Evolutionary conservation across 1,140 invertebrate genomes (phyloP), one percentile per base, ranked within the genome.

Genomic region (Megalonaias nervosa): DNA sequence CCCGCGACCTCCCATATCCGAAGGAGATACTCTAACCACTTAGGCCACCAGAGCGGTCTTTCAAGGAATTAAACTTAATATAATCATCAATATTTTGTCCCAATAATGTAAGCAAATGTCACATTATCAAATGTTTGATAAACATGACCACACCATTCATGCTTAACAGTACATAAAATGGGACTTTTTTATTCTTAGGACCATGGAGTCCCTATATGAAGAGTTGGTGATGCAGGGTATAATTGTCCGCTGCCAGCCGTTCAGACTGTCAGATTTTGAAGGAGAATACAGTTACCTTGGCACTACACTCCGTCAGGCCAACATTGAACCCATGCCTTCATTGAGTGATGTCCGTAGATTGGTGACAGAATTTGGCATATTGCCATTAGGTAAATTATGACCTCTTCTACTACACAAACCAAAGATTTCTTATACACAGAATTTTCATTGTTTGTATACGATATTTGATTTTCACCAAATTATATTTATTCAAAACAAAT

Each of bases 191-290:
- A 21, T 60, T 77, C 68, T 69, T 82, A 90, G 89, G 76, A 88
- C 88, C 15, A 90, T 90, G 4, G 89, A 90, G 21, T 87, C 86
- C 23, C 71, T 90, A 55, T 97, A 97, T 89, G 97, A 98, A 90
- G 97, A 99, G 91, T 89, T 99, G 21, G 93, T 98, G 0, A 93
- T 93, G 0, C 95, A 98, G 89, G 96, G 96, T 6, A 97, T 99
- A 12, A 97, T 99, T 75, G 81, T 90, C 0, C 94, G 95, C 62
- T 95, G 95, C 88, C 95, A 94, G 0, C 92, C 94, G 82, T 91
- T 95, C 0, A 92, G 91, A 71, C 92, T 99, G 6, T 91, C 92
- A 13, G 93, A 95, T 78, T 97, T 94, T 84, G 93, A 94, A 65
- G 97, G 97, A 16, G 96, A 97, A 87, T 95, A 94, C 82, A 95